Evolutionary conservation across 1,140 invertebrate genomes (phyloP).

Genomic region (Plutomurus gul): DNA sequence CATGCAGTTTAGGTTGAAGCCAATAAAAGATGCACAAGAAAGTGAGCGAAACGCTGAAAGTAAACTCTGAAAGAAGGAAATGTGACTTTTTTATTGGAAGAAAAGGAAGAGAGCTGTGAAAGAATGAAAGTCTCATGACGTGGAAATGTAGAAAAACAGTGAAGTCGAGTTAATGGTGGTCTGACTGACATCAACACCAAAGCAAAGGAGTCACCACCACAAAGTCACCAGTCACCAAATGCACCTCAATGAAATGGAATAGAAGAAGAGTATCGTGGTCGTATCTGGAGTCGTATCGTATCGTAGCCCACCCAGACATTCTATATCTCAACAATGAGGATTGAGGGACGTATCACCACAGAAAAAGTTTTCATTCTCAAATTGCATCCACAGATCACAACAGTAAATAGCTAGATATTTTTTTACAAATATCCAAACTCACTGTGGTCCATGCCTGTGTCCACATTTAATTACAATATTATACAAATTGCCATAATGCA

Average conservation of each 20-base stretch:
- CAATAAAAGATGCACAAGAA: not conserved
- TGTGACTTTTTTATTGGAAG: not conserved
- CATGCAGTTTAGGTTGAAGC: not conserved
- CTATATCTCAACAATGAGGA: not conserved
- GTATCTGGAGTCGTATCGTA: not conserved
- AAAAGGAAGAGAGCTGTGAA: too few relatives aligned
- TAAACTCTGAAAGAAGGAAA: not conserved
- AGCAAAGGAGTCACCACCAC: not conserved
- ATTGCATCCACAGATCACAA: slow-evolving; percentile 11
- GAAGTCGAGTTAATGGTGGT: slow-evolving; percentile 9
- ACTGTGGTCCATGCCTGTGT: too few relatives aligned
- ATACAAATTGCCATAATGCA: too few relatives aligned
- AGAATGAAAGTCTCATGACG: not conserved
- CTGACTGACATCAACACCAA: slow-evolving; percentile 10
- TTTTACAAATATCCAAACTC: too few relatives aligned
- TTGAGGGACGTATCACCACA: not conserved
- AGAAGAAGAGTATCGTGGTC: not conserved
- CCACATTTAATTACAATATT: too few relatives aligned
- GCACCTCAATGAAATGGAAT: not conserved
- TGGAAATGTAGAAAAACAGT: not conserved
- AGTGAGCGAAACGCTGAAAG: not conserved
- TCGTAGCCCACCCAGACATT: slow-evolving; percentile 7
- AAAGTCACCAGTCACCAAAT: not conserved
- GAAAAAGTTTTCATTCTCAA: slow-evolving; percentile 2
- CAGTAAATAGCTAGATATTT: too few relatives aligned